Conservation (phyloP, 2,113 vertebrate species). For the Tenrec ecaudatus region DNA sequence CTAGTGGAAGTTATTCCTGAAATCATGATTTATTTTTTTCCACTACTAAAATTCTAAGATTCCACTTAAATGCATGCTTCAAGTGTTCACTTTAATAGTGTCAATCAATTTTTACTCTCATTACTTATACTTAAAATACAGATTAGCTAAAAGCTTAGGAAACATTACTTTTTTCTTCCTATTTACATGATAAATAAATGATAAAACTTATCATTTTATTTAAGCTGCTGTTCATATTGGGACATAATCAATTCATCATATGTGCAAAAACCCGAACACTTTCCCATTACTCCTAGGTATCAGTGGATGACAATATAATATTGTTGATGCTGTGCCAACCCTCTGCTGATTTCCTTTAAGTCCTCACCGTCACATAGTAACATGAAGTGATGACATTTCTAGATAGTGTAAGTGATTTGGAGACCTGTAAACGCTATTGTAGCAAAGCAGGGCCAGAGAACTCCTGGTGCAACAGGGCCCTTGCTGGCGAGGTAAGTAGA, state of each 20-base stretch:
- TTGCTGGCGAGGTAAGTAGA: background rate
- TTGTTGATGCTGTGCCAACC: conserved; percentile 65
- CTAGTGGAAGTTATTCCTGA: conserved; percentile 16
- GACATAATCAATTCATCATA: background rate
- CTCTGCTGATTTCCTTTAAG: conserved; percentile 43
- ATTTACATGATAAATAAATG: no score
- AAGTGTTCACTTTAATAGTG: background rate
- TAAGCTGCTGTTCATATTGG: background rate
- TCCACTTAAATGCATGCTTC: conserved; percentile 52
- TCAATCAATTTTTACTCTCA: background rate
- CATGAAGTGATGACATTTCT: conserved; percentile 73
- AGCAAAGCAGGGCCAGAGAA: conserved; percentile 31
- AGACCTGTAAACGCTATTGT: conserved; percentile 65
- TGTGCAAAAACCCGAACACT: background rate
- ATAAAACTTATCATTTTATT: conserved; percentile 54
- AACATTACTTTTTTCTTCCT: background rate
- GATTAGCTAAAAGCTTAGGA: conserved; percentile 29
- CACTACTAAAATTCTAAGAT: conserved; percentile 48
- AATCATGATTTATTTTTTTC: background rate
- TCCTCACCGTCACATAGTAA: conserved; percentile 52
- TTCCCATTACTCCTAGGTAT: conserved; percentile 18
- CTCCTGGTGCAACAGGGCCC: conserved; percentile 32
- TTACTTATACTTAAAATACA: conserved; percentile 49
- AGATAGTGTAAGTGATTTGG: conserved; percentile 67
- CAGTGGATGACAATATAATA: conserved; percentile 52